A percentile compares a stretch with the other conserved stretches of the same genome.
Evolutionary conservation across 2,113 vertebrate species (phyloP).

Genomic region (Bothrops jararaca): DNA sequence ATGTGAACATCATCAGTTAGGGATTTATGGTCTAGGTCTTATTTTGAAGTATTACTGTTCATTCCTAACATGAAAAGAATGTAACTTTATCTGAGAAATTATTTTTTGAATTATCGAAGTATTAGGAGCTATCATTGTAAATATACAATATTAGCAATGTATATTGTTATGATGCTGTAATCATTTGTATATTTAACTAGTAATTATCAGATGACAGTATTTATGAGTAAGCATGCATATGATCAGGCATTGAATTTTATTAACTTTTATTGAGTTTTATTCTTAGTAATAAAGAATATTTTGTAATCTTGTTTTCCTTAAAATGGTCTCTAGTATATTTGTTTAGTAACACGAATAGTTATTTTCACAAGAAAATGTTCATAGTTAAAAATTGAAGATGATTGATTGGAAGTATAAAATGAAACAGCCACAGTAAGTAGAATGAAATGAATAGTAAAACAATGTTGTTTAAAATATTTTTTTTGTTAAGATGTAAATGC

Average conservation of each 20-base stretch:
- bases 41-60: slow-evolving; percentile 6
- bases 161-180: neutral
- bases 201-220: neutral
- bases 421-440: neutral
- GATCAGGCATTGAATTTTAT: neutral
- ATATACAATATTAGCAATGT: neutral
- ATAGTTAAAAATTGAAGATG: neutral
- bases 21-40: neutral
- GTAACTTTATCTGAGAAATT: neutral
- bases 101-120: neutral
- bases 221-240: neutral
- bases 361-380: neutral
- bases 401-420: neutral
- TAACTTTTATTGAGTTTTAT: neutral
- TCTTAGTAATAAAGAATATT: neutral
- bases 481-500: neutral
- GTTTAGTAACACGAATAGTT: neutral
- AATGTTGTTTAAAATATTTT: neutral
- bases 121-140: neutral
- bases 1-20: slow-evolving; percentile 2
- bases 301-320: neutral
- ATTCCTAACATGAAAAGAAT: neutral
- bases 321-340: neutral
- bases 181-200: neutral
- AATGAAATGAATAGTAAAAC: neutral